phyloP scores from a whole-genome alignment of 92 coral and sea anemone genomes.

The Epizoanthus illoricatus region DNA sequence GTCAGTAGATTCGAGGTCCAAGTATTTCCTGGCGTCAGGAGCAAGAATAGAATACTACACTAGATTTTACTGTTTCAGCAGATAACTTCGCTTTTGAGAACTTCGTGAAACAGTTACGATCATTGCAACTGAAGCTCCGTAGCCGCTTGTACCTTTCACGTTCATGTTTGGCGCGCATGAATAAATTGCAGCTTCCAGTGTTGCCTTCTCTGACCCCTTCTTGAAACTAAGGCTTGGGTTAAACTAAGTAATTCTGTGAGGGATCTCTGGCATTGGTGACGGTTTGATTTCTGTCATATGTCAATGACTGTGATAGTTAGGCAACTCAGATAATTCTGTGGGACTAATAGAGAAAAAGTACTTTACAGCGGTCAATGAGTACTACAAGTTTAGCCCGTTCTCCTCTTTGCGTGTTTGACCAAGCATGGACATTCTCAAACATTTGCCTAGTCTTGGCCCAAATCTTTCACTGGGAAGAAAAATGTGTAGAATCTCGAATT shows the following conservation, averaged over 20 bases:
- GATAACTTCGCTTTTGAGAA: neutral
- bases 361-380: conserved; percentile 11
- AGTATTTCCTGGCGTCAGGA: conserved; percentile 1
- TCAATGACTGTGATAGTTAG: conserved; percentile 22
- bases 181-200: conserved; percentile 15
- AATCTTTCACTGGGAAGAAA: neutral
- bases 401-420: conserved; percentile 7
- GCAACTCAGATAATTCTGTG: conserved; percentile 1
- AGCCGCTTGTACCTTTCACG: conserved; percentile 1
- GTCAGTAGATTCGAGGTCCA: conserved; percentile 6
- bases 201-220: neutral
- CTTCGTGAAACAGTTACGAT: neutral
- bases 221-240: neutral
- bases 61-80: neutral
- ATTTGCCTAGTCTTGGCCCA: neutral
- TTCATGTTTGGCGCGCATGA: conserved; percentile 31
- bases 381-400: conserved; percentile 1
- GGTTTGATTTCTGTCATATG: neutral
- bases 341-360: conserved; percentile 6
- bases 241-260: neutral
- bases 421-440: neutral
- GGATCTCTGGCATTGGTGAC: neutral
- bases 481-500: conserved; percentile 3
- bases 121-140: neutral
- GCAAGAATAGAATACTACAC: conserved; percentile 5